Conservation (phyloP, 2,113 vertebrate species). For the Tachycineta bicolor region DNA sequence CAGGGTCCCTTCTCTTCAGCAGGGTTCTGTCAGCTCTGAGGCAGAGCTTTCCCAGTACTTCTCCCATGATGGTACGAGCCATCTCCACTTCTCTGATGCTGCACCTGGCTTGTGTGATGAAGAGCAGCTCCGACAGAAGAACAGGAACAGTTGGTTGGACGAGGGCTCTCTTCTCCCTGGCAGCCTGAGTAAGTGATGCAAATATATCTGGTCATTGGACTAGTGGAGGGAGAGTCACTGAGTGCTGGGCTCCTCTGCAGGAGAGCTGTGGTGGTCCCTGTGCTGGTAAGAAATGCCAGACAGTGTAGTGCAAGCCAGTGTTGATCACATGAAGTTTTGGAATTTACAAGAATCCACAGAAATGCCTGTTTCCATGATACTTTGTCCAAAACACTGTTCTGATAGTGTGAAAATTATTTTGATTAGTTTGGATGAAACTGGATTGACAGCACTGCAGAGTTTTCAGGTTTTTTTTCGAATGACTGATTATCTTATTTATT, state of each 20-base stretch:
- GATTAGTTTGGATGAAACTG: neutral
- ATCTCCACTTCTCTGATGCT: constrained; percentile 78
- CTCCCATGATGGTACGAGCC: constrained; percentile 72
- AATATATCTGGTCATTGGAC: neutral
- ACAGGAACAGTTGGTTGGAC: constrained; percentile 73
- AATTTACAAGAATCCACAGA: neutral
- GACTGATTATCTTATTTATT: neutral
- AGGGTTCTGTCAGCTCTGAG: constrained; percentile 88
- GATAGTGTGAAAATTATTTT: neutral
- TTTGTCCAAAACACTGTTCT: neutral
- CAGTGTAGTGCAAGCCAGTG: neutral
- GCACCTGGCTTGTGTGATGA: constrained; percentile 75
- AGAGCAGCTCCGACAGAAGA: constrained; percentile 76
- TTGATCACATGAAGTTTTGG: neutral
- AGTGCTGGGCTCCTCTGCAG: neutral
- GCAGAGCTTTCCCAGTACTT: constrained; percentile 90
- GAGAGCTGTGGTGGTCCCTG: neutral
- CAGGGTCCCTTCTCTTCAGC: constrained; percentile 51
- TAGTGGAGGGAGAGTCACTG: neutral
- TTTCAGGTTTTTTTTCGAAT: neutral
- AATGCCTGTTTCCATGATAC: neutral
- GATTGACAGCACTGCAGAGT: neutral
- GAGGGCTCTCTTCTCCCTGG: constrained; percentile 64
- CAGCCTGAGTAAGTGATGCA: constrained; percentile 44
- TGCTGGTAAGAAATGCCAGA: neutral